Percentiles rank a stretch among this genome's conserved stretches.
phyloP scores from a whole-genome alignment of 92 coral and sea anemone genomes.

The Phenganax stokvisi region DNA sequence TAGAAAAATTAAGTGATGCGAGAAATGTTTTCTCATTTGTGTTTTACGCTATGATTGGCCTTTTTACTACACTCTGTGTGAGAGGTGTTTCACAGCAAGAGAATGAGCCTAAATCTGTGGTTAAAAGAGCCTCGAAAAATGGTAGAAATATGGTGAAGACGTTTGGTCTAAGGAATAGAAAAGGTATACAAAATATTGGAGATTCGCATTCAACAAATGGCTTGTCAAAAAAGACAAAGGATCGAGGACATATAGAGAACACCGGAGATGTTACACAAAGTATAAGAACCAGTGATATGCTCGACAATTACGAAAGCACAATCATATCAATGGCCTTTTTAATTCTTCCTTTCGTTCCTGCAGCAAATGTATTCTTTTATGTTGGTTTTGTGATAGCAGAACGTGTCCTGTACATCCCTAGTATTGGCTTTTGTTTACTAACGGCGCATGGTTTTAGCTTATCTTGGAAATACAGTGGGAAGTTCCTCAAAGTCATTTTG shows the following conservation, averaged over 20 bases:
- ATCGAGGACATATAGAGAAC: background rate
- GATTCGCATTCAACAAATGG: background rate
- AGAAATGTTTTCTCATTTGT: conserved; percentile 55
- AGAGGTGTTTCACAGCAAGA: conserved; percentile 27
- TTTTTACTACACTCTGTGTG: conserved; percentile 49
- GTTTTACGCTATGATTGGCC: conserved; percentile 54
- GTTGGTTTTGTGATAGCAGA: conserved; percentile 98
- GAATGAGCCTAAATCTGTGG: background rate
- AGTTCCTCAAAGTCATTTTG: conserved; percentile 41
- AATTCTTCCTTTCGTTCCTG: conserved; percentile 78
- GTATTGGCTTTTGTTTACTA: conserved; percentile 86
- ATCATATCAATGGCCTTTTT: conserved; percentile 64
- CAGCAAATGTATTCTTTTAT: conserved; percentile 85
- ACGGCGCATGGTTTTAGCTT: conserved; percentile 62
- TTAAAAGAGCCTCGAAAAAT: conserved; percentile 27
- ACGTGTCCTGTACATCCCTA: conserved; percentile 87
- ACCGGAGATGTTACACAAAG: background rate
- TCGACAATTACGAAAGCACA: conserved; percentile 9
- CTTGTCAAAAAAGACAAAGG: background rate
- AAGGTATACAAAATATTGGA: conserved; percentile 3
- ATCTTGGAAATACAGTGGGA: conserved; percentile 51
- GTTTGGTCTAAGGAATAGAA: conserved; percentile 22
- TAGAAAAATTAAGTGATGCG: conserved; percentile 60
- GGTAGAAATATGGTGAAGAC: conserved; percentile 30
- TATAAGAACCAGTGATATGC: background rate